Base-by-base conservation (phyloP, 2,888 invertebrate genomes). In the Neelides folsomi region DNA sequence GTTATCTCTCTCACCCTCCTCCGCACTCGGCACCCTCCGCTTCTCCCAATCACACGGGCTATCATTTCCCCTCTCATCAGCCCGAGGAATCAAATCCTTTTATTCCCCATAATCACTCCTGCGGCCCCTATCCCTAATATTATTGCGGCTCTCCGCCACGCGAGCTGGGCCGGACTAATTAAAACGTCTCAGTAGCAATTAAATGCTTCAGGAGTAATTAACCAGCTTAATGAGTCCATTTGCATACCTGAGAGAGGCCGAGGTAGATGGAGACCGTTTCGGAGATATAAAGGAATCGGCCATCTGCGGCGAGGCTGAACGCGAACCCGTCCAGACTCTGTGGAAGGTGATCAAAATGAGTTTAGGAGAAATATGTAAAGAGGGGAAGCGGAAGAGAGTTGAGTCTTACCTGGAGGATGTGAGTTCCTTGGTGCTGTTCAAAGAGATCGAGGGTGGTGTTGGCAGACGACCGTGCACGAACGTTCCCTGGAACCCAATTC, bases 191-290 rank as follows among this genome's bases (percentile, higher is more conserved):
- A 27, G 27, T 7, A 7, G 27, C 4, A 27, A 27, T 27, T 27
- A 27, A 3, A 27, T 27, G 27, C 7, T 27, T 27, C 27, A 27
- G 27, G 27, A 27, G 27, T 7, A 27, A 27, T 47, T 47, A 47
- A 27, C 47, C 16, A 16, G 42, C 18, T n/a, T 48, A 15, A 46
- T 19, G 15, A 51, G 18, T n/a, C 27, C 27, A 27, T 27, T 27
- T 27, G 16, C 80, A 79, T 76, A 92, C 93, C 84, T 97, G 97
- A 73, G 95, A 97, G 73, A 98, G 83, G 68, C 98, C 98, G 74
- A 98, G 81, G 78, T 97, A 97, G 74, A 97, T 94, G 71, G 97
- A 98, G 68, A 98, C 97, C 67, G 97, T 97, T 79, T 98, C 98
- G 66, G 95, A 97, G 77, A 98, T 94, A 79, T 98, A 98, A 71